Evolutionary conservation across 2,797 vertebrate genomes (phyloP).

Genomic region (Acipenser transmontanus): DNA sequence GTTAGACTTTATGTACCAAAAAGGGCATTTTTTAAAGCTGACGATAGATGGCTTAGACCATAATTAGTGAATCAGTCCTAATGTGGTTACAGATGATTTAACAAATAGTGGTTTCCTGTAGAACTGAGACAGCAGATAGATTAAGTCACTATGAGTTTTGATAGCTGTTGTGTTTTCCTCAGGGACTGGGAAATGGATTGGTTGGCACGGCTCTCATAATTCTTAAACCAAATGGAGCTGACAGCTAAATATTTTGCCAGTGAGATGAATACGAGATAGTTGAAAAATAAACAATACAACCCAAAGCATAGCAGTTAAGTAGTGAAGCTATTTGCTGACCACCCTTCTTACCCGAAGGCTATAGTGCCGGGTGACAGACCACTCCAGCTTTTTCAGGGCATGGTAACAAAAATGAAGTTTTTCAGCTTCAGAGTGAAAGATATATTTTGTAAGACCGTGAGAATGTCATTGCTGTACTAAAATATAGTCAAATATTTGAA

Average conservation of each 20-base stretch:
- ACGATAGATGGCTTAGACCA: slow-evolving; percentile 41
- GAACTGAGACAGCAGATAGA: slow-evolving; percentile 56
- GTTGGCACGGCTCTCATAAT: slow-evolving; percentile 61
- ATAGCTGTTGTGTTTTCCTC: slow-evolving; percentile 43
- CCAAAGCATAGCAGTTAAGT: slow-evolving; percentile 47
- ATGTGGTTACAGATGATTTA: slow-evolving; percentile 70
- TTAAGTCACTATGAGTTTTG: slow-evolving; percentile 56
- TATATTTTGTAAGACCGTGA: too few species aligned
- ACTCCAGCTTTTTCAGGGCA: slow-evolving; percentile 43
- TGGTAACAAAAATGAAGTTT: too few species aligned
- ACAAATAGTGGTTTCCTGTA: slow-evolving; percentile 65
- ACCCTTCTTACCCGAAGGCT: slow-evolving; percentile 50
- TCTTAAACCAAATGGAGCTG: slow-evolving; percentile 67
- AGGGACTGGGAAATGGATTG: slow-evolving; percentile 48
- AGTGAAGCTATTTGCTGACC: slow-evolving; percentile 43
- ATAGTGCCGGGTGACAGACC: slow-evolving; percentile 54
- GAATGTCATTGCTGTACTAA: too few species aligned
- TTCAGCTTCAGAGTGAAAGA: too few species aligned
- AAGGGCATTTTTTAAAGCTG: slow-evolving; percentile 48
- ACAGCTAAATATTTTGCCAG: slow-evolving; percentile 75
- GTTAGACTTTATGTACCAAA: slow-evolving; percentile 30
- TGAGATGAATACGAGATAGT: slow-evolving; percentile 57
- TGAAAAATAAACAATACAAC: slow-evolving; percentile 59
- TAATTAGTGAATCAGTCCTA: slow-evolving; percentile 50
- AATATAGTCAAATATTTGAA: too few species aligned